These are phyloP conservation scores for Notodonta ziczac DNA, from an alignment of 2,888 invertebrate species.

Conservation along the genomic window DNA sequence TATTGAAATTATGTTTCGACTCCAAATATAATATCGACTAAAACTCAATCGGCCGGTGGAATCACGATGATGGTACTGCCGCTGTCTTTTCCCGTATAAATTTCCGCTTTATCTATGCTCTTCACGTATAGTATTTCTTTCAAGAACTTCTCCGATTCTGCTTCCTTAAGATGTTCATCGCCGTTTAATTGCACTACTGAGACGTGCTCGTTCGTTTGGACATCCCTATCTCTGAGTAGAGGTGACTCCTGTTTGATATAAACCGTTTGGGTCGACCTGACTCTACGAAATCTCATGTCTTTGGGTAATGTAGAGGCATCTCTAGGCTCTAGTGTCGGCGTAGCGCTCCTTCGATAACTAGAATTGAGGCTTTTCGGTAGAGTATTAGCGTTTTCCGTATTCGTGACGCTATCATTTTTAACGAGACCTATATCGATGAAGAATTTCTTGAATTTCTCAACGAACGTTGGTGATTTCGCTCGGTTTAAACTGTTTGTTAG, in stretches of 20 bases:
- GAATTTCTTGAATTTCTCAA: conserved; percentile 78
- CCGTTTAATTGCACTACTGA: conserved; percentile 75
- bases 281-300: conserved; percentile 78
- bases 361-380: conserved; percentile 70
- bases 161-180: conserved; percentile 60
- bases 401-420: conserved; percentile 56
- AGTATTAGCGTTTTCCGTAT: conserved; percentile 53
- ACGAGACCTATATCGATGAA: conserved; percentile 74
- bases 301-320: conserved; percentile 75
- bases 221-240: conserved; percentile 46
- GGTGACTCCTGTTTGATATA: conserved; percentile 73
- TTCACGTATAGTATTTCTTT: conserved; percentile 68
- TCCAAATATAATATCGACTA: not conserved
- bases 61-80: conserved; percentile 77
- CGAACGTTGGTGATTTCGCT: conserved; percentile 76
- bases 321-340: conserved; percentile 61
- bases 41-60: conserved; percentile 74
- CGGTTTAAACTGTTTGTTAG: conserved; percentile 70
- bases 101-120: conserved; percentile 67
- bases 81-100: conserved; percentile 68
- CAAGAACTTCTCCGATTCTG: conserved; percentile 56
- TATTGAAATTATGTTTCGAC: not conserved
- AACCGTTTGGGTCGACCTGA: conserved; percentile 73
- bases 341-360: conserved; percentile 66
- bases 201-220: conserved; percentile 66